phyloP scores from a whole-genome alignment of 35 echinoderm and acorn worm genomes.

The Apostichopus japonicus region DNA sequence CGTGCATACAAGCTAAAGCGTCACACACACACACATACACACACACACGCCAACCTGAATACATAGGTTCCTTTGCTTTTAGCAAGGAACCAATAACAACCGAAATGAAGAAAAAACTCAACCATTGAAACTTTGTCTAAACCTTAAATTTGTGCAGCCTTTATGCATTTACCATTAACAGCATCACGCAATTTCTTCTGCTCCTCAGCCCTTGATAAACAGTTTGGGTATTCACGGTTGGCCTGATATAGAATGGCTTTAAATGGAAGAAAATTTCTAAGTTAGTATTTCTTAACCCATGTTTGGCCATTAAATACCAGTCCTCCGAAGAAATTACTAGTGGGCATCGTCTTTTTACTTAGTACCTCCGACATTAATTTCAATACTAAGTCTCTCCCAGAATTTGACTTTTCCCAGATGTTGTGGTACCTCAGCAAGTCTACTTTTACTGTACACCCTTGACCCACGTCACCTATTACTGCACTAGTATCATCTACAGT shows the following conservation, averaged over 20 bases:
- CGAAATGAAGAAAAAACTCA: too few relatives aligned
- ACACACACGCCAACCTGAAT: too few relatives aligned
- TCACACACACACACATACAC: too few relatives aligned
- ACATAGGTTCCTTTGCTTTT: too few relatives aligned
- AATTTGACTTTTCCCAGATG: neutral
- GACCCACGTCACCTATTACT: neutral
- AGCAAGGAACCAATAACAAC: too few relatives aligned
- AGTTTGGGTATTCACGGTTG: neutral
- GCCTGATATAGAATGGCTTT: conserved; percentile 32
- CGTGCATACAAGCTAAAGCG: too few relatives aligned
- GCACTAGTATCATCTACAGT: neutral
- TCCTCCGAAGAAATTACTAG: conserved; percentile 15
- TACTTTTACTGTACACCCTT: neutral
- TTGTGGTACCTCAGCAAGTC: neutral
- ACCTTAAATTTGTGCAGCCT: neutral
- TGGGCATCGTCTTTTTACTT: neutral
- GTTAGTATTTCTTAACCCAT: conserved; percentile 3
- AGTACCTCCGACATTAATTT: conserved; percentile 4
- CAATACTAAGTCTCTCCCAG: neutral
- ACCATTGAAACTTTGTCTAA: too few relatives aligned
- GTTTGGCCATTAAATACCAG: conserved; percentile 8
- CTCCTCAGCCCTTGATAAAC: neutral
- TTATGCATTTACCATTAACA: conserved; percentile 32
- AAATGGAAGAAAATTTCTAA: neutral
- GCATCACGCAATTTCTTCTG: neutral